Percentiles rank a stretch among this genome's conserved stretches.
phyloP scores from a whole-genome alignment of 2,113 vertebrate species.

The Glaucidium brasilianum region DNA sequence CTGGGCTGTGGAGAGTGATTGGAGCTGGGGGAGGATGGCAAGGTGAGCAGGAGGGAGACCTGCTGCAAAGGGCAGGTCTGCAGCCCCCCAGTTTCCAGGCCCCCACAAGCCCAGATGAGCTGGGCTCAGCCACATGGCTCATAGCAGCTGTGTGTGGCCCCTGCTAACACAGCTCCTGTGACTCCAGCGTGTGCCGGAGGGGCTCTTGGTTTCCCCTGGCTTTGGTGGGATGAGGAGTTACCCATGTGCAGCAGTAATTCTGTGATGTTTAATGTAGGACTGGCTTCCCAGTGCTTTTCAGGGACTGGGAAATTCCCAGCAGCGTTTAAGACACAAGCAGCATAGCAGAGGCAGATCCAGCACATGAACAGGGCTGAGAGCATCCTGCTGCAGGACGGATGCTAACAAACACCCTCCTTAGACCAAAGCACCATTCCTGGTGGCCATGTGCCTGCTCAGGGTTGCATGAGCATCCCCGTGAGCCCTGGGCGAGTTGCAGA shows the following conservation, averaged over 20 bases:
- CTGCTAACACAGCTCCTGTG: background rate
- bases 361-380: background rate
- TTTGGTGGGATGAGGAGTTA: background rate
- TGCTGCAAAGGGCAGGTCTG: background rate
- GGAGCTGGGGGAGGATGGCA: background rate
- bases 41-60: background rate
- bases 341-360: background rate
- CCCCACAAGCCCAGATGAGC: background rate
- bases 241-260: background rate
- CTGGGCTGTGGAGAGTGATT: background rate
- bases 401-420: background rate
- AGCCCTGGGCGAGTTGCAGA: background rate
- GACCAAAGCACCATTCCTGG: background rate
- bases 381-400: background rate
- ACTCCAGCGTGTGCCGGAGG: background rate
- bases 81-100: background rate
- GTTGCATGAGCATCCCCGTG: background rate
- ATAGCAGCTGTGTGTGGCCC: rapidly evolving
- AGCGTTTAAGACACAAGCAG: rapidly evolving
- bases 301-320: background rate
- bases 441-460: background rate
- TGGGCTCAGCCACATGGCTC: background rate
- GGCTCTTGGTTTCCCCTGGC: background rate
- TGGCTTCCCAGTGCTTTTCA: background rate
- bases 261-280: background rate